Base-by-base conservation (phyloP, 2,888 invertebrate species). In the Phrixothrix hirtus region DNA sequence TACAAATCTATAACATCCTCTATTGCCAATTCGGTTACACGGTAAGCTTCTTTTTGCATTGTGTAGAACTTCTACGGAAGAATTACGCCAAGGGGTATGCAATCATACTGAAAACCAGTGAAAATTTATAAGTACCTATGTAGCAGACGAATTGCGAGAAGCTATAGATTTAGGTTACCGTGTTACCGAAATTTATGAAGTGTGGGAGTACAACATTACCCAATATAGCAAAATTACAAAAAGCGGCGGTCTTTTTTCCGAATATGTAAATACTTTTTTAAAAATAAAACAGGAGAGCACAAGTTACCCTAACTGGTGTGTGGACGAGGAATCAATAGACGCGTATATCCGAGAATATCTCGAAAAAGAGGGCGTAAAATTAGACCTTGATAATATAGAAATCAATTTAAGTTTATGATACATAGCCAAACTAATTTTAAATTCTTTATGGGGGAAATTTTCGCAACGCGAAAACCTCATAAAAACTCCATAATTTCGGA, bases 221-320 rank as follows among this genome's bases (percentile, higher is more conserved):
- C 26, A 27, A 14, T 27, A 26, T 17, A 13, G 11, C 14, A 6
- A 1, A 13, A 5, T 1, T 2, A 27, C 29, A 5, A 38, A 38
- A 17, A 7, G 1, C 1, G 38, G 7, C 6, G 38, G 27, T 4
- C 27, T 27, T 5, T 38, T 38, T 26, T n/a, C 26, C 5, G 15
- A 13, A n/a, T 41, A 30, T 13, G 15, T 74, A n/a, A 10, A 29
- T 9, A 10, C 2, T 29, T 29, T 29, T 10, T 9, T 29, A n/a
- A n/a, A n/a, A n/a, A n/a, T n/a, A 7, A 21, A 21, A 21, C 3
- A 3, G 21, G 7, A 21, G 21, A n/a, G n/a, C n/a, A n/a, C n/a
- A n/a, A n/a, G n/a, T n/a, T n/a, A n/a, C n/a, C n/a, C n/a, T n/a
- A n/a, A n/a, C n/a, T n/a, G n/a, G n/a, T n/a, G n/a, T n/a, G n/a